Base-by-base conservation (phyloP, 2,113 vertebrate species). In the Thunnus maccoyii region DNA sequence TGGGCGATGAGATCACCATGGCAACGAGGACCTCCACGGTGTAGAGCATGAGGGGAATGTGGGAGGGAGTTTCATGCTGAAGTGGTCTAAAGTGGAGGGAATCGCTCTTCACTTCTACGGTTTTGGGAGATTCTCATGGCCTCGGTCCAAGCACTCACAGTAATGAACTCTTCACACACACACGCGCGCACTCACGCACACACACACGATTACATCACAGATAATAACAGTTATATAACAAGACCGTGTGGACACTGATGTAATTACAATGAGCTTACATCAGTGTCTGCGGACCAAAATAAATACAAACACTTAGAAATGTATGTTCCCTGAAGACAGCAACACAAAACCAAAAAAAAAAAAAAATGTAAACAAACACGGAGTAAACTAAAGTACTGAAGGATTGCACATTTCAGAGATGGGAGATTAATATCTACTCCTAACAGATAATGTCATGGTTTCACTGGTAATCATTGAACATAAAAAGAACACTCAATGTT, bases 1-100 rank as follows among this genome's bases (percentile, higher is more conserved):
- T 85, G 74, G 81, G 84, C 60, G n/a, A 84, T 62, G 70, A 81
- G 80, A 89, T 94, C 90, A 84, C 92, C 91, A 90, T 92, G 92
- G 89, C 80, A 93, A 94, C 88, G 63, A 82, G 89, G 86, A 88
- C 80, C 89, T 87, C 86, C 67, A 30, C 15, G 46, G 81, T 15
- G 83, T 30, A 1, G 71, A 80, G 79, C 86, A 61, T 5, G 73
- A 82, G 66, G 80, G 62, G 86, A 78, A 74, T 71, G 84, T 88
- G 83, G 90, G 84, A 74, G 82, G 80, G 87, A 67, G 76, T 51
- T 84, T 84, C 50, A 66, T 58, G 65, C 67, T 83, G 63, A 77
- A 88, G 86, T 80, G 84, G 66, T 58, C 57, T 55, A 17, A 79
- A 90, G 88, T 69, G 84, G 81, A 83, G 78, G 83, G 82, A 78